Evolutionary conservation across 2,797 vertebrate species (phyloP).

Genomic region (Anguilla megastoma): DNA sequence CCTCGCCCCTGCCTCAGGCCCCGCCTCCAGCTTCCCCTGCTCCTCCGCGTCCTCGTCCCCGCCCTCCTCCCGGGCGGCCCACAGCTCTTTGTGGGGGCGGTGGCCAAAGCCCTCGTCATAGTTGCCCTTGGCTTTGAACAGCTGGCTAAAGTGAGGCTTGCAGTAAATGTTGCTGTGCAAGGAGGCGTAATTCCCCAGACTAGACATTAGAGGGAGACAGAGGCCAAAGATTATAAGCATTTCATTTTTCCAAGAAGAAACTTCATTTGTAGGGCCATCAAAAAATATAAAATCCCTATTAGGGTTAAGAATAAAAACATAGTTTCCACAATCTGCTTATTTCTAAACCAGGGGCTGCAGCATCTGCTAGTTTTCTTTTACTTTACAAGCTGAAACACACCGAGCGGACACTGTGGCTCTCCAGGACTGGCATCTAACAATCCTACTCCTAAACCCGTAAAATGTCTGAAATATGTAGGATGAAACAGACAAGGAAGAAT

Average conservation of each 20-base stretch:
- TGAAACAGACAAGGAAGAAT: not conserved
- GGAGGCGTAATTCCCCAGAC: slow-evolving; percentile 89
- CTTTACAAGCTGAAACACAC: not conserved
- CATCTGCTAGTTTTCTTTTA: too few species aligned
- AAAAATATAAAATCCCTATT: too few species aligned
- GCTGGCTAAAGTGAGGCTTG: slow-evolving; percentile 95
- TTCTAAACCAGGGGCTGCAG: too few species aligned
- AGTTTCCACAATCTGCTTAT: too few species aligned
- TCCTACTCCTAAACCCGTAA: not conserved
- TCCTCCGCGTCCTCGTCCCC: slow-evolving; percentile 51
- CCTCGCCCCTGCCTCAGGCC: slow-evolving; percentile 19
- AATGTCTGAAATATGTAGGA: not conserved
- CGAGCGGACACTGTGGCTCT: not conserved
- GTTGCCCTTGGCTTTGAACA: slow-evolving; percentile 97
- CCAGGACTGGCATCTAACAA: not conserved
- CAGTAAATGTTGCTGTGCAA: slow-evolving; percentile 91
- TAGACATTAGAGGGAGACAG: slow-evolving; percentile 53
- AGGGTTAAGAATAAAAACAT: too few species aligned
- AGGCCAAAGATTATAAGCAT: not conserved
- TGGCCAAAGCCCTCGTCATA: slow-evolving; percentile 97
- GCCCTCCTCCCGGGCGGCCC: slow-evolving; percentile 75
- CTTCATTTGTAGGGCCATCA: not conserved
- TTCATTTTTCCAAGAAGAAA: not conserved
- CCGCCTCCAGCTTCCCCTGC: not conserved
- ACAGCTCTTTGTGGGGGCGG: slow-evolving; percentile 92